A percentile compares a stretch with the other conserved stretches of the same genome.
Evolutionary conservation across 2,888 invertebrate genomes (phyloP).

Genomic region (Pollenia amentaria): DNA sequence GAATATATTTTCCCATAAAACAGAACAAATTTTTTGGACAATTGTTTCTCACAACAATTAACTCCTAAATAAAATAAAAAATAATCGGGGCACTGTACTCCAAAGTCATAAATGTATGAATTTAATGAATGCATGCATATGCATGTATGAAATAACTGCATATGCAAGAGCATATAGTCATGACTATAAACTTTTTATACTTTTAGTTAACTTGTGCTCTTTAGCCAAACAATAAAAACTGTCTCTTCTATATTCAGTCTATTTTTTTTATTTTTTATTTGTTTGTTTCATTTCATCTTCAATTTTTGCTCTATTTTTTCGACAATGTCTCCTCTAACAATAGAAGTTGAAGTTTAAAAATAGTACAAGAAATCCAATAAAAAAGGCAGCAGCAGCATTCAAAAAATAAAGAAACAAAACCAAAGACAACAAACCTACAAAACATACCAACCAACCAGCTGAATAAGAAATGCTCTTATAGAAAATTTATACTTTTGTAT

Average conservation of each 20-base stretch:
- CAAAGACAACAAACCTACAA: constrained; percentile 39
- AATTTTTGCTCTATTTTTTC: constrained; percentile 60
- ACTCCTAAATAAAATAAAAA: not conserved
- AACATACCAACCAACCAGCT: constrained; percentile 8
- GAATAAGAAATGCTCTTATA: constrained; percentile 12
- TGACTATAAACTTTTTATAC: constrained; percentile 26
- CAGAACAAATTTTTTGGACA: no score
- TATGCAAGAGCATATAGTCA: not conserved
- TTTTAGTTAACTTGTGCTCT: constrained; percentile 63
- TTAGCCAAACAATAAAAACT: constrained; percentile 65
- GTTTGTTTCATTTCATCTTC: constrained; percentile 30
- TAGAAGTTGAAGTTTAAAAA: constrained; percentile 62
- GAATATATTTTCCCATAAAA: no score
- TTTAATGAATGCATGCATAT: not conserved
- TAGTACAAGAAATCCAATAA: constrained; percentile 46
- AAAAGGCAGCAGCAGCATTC: not conserved
- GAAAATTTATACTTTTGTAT: not conserved
- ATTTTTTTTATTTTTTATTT: constrained; percentile 16
- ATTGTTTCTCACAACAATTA: constrained; percentile 21
- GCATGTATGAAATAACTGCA: not conserved
- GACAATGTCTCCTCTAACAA: constrained; percentile 49
- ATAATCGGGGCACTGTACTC: constrained; percentile 48
- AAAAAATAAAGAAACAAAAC: constrained; percentile 32
- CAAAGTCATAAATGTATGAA: constrained; percentile 10
- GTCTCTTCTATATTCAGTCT: constrained; percentile 40